Evolutionary conservation across 2,113 vertebrate species (phyloP).

Genomic region (Paradoxurus hermaphroditus): DNA sequence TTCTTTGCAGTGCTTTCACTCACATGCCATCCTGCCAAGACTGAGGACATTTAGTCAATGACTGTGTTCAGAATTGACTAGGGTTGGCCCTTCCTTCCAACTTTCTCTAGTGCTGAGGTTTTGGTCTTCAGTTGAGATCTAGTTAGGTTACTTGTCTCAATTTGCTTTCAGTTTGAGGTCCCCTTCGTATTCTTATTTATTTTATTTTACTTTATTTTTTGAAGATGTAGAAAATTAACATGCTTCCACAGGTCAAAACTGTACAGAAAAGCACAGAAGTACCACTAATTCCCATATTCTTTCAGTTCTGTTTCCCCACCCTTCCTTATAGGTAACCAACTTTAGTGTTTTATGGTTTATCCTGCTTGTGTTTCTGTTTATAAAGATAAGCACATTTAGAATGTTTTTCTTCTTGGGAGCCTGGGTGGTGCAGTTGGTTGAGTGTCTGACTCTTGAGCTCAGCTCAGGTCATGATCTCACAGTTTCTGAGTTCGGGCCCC

Average conservation of each 20-base stretch:
- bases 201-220: constrained; percentile 23
- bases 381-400: neutral
- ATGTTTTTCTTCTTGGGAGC: neutral
- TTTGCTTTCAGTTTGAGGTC: constrained; percentile 14
- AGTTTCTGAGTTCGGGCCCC: too few relatives aligned
- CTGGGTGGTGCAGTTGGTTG: too few relatives aligned
- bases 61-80: neutral
- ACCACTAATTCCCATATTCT: neutral
- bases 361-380: neutral
- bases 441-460: too few relatives aligned
- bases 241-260: constrained; percentile 1
- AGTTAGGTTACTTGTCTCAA: constrained; percentile 13
- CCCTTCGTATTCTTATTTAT: neutral
- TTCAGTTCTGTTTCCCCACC: neutral
- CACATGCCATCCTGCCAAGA: neutral
- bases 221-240: neutral
- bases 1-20: neutral
- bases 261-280: neutral
- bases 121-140: neutral
- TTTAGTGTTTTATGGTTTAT: neutral
- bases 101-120: neutral
- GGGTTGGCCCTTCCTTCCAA: neutral
- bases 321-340: neutral
- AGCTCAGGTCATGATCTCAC: too few relatives aligned
- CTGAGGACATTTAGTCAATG: neutral